Evolutionary conservation across 2,113 vertebrate genomes (phyloP).

Genomic region (Epinephelus cyanopodus): DNA sequence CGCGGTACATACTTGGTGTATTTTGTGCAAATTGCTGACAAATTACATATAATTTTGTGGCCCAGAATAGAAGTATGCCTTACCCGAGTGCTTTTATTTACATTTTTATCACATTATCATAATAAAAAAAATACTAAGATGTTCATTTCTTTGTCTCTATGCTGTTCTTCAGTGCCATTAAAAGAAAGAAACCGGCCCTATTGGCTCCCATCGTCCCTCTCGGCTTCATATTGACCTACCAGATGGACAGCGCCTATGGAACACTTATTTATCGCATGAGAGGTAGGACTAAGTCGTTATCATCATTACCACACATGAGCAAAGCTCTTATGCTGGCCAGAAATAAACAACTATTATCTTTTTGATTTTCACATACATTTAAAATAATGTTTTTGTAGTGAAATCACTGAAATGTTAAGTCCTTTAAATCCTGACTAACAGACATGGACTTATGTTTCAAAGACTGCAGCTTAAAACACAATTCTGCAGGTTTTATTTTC

Average conservation of each 20-base stretch:
- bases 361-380: too few species aligned
- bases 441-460: not conserved
- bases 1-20: not conserved
- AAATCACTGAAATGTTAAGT: too few species aligned
- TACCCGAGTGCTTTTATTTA: not conserved
- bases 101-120: not conserved
- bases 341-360: not conserved
- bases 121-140: not conserved
- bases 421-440: not conserved
- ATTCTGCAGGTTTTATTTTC: too few species aligned
- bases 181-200: slow-evolving; percentile 83
- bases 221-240: slow-evolving; percentile 88
- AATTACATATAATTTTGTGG: not conserved
- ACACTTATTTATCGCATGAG: slow-evolving; percentile 88
- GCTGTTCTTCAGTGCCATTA: slow-evolving; percentile 84
- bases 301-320: not conserved
- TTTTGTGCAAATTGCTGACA: not conserved
- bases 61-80: not conserved
- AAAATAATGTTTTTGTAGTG: too few species aligned
- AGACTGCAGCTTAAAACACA: not conserved
- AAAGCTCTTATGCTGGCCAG: not conserved
- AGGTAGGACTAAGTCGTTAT: slow-evolving; percentile 75
- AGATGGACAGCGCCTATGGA: slow-evolving; percentile 90
- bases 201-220: slow-evolving; percentile 88
- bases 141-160: not conserved